Evolutionary conservation across 2,113 vertebrate species (phyloP).

Genomic region (Pachycephala philippinensis): DNA sequence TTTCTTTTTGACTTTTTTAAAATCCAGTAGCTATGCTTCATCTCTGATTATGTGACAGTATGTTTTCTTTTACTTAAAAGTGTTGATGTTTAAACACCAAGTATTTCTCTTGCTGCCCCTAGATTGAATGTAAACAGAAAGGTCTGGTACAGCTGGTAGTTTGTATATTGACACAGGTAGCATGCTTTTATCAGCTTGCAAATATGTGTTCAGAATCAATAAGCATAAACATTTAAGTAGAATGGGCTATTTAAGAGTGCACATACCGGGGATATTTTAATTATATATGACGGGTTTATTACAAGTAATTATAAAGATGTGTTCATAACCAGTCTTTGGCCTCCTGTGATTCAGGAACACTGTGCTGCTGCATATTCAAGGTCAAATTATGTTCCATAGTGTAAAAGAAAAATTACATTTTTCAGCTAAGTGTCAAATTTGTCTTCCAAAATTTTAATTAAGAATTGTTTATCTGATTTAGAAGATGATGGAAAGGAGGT

Average conservation of each 20-base stretch:
- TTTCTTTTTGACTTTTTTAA: background rate
- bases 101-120: background rate
- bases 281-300: background rate
- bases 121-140: background rate
- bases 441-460: slow-evolving; percentile 59
- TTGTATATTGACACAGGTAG: background rate
- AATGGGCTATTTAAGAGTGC: background rate
- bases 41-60: background rate
- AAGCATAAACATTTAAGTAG: background rate
- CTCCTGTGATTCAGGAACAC: background rate
- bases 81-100: background rate
- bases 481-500: slow-evolving; percentile 37
- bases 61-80: background rate
- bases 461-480: slow-evolving; percentile 45
- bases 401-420: background rate
- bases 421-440: slow-evolving; percentile 37
- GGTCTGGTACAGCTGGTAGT: background rate
- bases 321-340: background rate
- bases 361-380: background rate
- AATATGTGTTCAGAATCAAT: background rate
- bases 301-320: background rate
- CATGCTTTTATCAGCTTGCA: background rate
- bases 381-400: background rate
- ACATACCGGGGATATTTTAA: background rate
- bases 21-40: background rate